Evolutionary conservation across 2,113 vertebrate species (phyloP).

Genomic region (Lycaon pictus): DNA sequence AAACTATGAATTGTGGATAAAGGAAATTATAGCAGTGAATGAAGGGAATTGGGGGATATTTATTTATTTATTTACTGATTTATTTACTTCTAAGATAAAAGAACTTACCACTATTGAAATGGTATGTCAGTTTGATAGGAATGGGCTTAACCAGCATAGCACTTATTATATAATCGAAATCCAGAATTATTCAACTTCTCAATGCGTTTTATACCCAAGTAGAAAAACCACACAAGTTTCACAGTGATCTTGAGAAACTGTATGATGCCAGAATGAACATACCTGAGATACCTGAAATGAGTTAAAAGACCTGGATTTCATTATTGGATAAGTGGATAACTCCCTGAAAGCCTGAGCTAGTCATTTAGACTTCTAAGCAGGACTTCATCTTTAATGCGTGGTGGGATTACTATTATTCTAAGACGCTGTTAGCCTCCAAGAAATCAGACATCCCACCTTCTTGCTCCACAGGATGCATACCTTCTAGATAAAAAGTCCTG

Average conservation of each 20-base stretch:
- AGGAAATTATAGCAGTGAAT: neutral
- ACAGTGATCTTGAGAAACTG: neutral
- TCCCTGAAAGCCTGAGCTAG: neutral
- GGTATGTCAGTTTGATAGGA: neutral
- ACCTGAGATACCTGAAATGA: neutral
- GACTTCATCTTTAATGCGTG: neutral
- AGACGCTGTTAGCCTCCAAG: neutral
- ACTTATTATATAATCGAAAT: neutral
- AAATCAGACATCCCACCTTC: neutral
- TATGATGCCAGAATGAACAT: neutral
- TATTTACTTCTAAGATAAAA: conserved; percentile 26
- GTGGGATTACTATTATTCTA: neutral
- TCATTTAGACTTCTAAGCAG: neutral
- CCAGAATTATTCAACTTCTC: neutral
- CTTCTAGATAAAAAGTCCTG: neutral
- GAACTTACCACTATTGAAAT: neutral
- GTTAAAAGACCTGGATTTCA: neutral
- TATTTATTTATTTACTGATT: neutral
- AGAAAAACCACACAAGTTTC: conserved; percentile 10
- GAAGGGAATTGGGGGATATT: neutral
- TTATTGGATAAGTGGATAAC: neutral
- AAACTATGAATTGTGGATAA: neutral
- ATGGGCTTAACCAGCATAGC: neutral
- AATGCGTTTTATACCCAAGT: neutral
- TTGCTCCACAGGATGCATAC: neutral